phyloP scores from a whole-genome alignment of 64 coral and sea anemone genomes.

The Orbicella faveolata region DNA sequence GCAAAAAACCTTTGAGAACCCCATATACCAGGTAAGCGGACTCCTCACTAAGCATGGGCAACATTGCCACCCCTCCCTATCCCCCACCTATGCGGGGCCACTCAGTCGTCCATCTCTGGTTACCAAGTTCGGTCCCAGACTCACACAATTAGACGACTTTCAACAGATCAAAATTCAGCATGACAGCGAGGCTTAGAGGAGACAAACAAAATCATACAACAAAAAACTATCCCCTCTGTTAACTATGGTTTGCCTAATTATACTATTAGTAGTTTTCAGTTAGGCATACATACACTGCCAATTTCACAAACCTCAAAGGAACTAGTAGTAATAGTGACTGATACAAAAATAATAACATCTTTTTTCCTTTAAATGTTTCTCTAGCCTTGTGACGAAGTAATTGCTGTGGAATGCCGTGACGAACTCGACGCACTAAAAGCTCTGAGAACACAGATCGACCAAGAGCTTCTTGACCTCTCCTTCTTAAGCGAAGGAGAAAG shows the following conservation, averaged over 20 bases:
- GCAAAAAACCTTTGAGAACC: constrained; percentile 82
- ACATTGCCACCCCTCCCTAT: no score
- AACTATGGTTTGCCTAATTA: no score
- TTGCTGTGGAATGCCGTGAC: constrained; percentile 32
- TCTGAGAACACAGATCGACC: constrained; percentile 58
- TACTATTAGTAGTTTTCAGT: no score
- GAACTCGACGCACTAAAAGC: constrained; percentile 60
- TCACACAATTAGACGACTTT: no score
- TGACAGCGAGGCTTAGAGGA: no score
- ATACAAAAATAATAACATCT: background rate
- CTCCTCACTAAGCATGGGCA: no score
- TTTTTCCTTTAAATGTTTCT: background rate
- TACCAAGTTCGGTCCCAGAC: no score
- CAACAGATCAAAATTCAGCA: no score
- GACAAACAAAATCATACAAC: no score
- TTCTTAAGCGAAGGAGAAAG: constrained; percentile 18
- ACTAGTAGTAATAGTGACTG: background rate
- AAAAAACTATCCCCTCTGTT: no score
- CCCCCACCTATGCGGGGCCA: no score
- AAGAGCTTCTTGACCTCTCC: constrained; percentile 43
- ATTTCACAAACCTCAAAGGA: background rate
- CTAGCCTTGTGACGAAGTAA: constrained; percentile 63
- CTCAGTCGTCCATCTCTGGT: no score
- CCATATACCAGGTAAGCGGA: constrained; percentile 76
- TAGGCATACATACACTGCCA: background rate